Conservation (phyloP, 2,888 invertebrate genomes). For the Tyria jacobaeae region DNA sequence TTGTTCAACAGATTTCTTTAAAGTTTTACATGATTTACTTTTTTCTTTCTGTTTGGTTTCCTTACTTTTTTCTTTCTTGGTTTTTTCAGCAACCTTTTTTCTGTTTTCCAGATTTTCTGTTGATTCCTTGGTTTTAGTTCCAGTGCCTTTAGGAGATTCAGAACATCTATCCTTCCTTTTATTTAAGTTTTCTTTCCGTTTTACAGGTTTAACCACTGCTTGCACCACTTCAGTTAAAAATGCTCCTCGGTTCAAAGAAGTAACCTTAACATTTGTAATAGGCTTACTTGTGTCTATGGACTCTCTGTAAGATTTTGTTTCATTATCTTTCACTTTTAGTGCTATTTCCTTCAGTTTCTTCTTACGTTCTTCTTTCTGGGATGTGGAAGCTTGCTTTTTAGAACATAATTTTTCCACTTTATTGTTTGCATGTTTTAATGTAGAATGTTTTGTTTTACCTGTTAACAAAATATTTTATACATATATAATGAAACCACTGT, state of each 20-base stretch:
- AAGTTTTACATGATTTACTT: slow-evolving; percentile 24
- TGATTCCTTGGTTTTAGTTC: slow-evolving; percentile 20
- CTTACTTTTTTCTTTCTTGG: slow-evolving; percentile 37
- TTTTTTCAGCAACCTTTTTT: slow-evolving; percentile 31
- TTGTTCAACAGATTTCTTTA: slow-evolving; percentile 29
- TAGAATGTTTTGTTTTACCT: slow-evolving; percentile 59
- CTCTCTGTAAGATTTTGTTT: slow-evolving; percentile 46
- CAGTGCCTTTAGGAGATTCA: slow-evolving; percentile 31
- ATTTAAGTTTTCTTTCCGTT: slow-evolving; percentile 53
- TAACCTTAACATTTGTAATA: slow-evolving; percentile 77
- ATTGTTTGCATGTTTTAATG: slow-evolving; percentile 45
- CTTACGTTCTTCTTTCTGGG: slow-evolving; percentile 80
- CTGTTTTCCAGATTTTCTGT: slow-evolving; percentile 44
- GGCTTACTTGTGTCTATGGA: slow-evolving; percentile 55
- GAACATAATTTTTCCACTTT: slow-evolving; percentile 57
- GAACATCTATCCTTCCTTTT: slow-evolving; percentile 35
- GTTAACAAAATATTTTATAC: slow-evolving; percentile 21
- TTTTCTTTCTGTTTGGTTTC: slow-evolving; percentile 39
- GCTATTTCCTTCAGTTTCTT: slow-evolving; percentile 84
- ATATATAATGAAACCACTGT: not conserved
- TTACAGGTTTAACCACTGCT: slow-evolving; percentile 59
- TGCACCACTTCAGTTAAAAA: slow-evolving; percentile 76
- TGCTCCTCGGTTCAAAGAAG: slow-evolving; percentile 84
- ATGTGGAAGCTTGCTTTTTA: slow-evolving; percentile 59
- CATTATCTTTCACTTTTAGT: slow-evolving; percentile 60